Evolutionary conservation across 2,797 vertebrate genomes (phyloP).

Genomic region (Catamblyrhynchus diadema): DNA sequence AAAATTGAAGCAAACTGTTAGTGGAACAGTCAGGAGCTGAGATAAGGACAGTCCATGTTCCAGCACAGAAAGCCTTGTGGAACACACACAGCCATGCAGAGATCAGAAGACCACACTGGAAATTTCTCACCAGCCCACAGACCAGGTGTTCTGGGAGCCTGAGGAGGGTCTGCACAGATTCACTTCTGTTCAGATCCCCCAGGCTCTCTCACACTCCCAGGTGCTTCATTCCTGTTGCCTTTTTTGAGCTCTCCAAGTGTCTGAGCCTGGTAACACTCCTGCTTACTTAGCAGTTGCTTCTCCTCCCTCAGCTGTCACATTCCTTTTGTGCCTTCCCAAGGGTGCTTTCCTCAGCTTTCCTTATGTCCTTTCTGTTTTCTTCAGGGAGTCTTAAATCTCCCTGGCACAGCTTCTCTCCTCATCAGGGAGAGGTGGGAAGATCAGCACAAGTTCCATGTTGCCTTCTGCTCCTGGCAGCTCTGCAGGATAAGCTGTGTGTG

Average conservation of each 20-base stretch:
- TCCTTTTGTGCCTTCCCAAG: constrained; percentile 4
- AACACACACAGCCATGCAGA: background rate
- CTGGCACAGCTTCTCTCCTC: background rate
- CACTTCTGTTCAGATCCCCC: background rate
- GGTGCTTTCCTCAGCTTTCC: constrained; percentile 37
- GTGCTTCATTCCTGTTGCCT: background rate
- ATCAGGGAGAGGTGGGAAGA: background rate
- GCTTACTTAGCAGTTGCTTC: constrained; percentile 41
- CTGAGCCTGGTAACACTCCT: background rate
- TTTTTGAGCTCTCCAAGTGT: background rate
- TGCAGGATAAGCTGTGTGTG: background rate
- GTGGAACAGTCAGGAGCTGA: background rate
- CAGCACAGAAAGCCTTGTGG: background rate
- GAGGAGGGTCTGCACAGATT: background rate
- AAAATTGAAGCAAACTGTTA: background rate
- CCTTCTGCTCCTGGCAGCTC: background rate
- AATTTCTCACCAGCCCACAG: background rate
- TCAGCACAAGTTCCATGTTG: background rate
- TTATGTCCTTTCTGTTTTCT: constrained; percentile 14
- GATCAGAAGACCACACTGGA: background rate
- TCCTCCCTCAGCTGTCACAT: constrained; percentile 42
- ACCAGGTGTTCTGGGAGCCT: background rate
- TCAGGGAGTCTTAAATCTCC: background rate
- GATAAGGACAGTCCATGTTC: background rate
- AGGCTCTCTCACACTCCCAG: background rate